These are phyloP conservation scores for Dryomyza anilis DNA, from an alignment of 2,888 invertebrate genomes.

Conservation along the genomic window DNA sequence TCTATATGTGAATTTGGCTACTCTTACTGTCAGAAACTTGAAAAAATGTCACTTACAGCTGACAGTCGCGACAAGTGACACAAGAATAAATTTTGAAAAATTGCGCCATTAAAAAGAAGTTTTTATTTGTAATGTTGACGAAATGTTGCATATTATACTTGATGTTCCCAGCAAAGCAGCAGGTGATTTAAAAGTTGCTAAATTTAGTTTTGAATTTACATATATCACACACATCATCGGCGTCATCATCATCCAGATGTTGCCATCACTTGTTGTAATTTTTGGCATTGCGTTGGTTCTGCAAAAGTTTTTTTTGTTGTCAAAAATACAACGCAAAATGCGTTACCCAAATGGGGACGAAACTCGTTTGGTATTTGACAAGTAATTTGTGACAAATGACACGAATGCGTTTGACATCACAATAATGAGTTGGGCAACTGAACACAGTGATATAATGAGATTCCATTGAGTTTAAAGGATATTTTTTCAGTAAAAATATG, in stretches of 20 bases:
- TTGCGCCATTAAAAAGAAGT: neutral
- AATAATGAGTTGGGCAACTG: too few relatives aligned
- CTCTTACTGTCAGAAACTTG: neutral
- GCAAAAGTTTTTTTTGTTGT: neutral
- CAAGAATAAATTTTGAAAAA: neutral
- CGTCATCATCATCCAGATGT: too few relatives aligned
- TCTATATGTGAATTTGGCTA: too few relatives aligned
- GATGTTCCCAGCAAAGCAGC: too few relatives aligned
- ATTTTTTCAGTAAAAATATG: too few relatives aligned
- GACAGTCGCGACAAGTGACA: slow-evolving; percentile 46
- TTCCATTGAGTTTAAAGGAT: too few relatives aligned
- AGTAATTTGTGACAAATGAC: neutral
- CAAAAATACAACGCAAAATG: neutral
- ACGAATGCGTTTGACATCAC: slow-evolving; percentile 3
- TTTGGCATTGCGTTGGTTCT: neutral
- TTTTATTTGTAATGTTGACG: too few relatives aligned
- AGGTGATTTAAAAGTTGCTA: too few relatives aligned
- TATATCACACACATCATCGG: too few relatives aligned
- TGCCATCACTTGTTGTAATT: neutral
- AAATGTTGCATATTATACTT: too few relatives aligned
- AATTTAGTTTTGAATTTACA: too few relatives aligned
- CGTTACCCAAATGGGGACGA: neutral
- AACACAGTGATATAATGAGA: slow-evolving; percentile 5
- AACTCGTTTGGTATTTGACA: neutral
- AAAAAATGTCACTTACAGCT: slow-evolving; percentile 43